Percentiles rank a stretch among this genome's conserved stretches.
Conservation (phyloP, 2,113 vertebrate species). For the Colinus virginianus region DNA sequence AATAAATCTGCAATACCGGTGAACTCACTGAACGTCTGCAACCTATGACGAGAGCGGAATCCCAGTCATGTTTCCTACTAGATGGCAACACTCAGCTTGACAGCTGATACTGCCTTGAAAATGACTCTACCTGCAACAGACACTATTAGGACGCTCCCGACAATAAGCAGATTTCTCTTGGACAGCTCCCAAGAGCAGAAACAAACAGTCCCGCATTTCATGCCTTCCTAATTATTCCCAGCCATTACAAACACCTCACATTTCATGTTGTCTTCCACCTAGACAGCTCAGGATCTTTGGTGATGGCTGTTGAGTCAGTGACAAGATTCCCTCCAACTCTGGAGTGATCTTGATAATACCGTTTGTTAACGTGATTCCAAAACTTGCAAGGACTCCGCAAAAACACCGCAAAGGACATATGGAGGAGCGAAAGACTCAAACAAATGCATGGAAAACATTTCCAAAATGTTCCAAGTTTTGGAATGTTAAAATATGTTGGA, state of each 20-base stretch:
- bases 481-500: slow-evolving; percentile 36
- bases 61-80: not conserved
- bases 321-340: not conserved
- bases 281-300: not conserved
- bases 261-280: not conserved
- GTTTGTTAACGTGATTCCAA: not conserved
- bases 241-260: not conserved
- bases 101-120: not conserved
- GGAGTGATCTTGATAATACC: not conserved
- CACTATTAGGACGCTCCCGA: not conserved
- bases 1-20: not conserved
- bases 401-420: not conserved
- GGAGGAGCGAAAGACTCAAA: not conserved
- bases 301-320: not conserved
- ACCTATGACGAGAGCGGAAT: not conserved
- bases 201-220: not conserved
- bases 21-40: not conserved
- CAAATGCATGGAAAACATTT: not conserved
- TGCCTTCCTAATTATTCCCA: not conserved
- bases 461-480: slow-evolving; percentile 11
- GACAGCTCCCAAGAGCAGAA: not conserved
- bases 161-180: slow-evolving; percentile 14
- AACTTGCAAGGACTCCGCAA: not conserved
- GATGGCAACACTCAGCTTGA: not conserved
- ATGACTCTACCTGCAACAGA: not conserved